Base-by-base conservation (phyloP, 2,113 vertebrate species). In the Ia io region DNA sequence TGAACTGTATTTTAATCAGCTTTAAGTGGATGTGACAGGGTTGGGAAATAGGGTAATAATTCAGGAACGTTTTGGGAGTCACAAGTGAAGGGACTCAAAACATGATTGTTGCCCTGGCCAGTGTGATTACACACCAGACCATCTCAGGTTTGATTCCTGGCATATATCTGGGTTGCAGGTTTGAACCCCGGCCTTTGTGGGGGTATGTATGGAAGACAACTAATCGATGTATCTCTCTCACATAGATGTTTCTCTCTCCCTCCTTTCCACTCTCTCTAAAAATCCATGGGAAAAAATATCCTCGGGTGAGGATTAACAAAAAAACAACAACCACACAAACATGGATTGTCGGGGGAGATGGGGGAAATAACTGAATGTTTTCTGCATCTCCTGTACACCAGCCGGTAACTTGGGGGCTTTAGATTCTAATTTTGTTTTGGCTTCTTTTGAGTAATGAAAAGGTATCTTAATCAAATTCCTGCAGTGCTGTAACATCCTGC, bases 301-400 rank as follows among this genome's bases (percentile, higher is more conserved):
- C 23, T 59, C 23, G 56, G 56, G 23, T 59, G 56, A 59, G 23
- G 23, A 59, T 59, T 59, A 59, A 59, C 9, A 59, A 59, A 59
- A 23, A 59, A 59, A 59, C 56, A 59, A 59, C 56, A 3, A 25
- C 56, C 23, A 59, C 9, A 25, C 56, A 88, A 88, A 67, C 16
- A 47, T 69, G 23, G 22, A 40, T 65, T 67, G 71, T 11, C 53
- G 6, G 47, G 16, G 32, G 28, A 67, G 40, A 17, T 1, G 12
- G 37, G 47, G 63, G 23, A 88, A 80, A 44, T 59, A 56, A 77
- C 28, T 77, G 9, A 69, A 25, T 65, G 69, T 85, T 92, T 86
- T 84, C 79, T 90, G 67, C 42, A 47, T 89, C 63, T 95, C 56
- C 77, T 94, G 3, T 94, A 61, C 8, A 76, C 71, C 40, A 70